Evolutionary conservation across 2,888 invertebrate genomes (phyloP), one percentile per base, ranked within the genome.

Genomic region (Colletes collaris): DNA sequence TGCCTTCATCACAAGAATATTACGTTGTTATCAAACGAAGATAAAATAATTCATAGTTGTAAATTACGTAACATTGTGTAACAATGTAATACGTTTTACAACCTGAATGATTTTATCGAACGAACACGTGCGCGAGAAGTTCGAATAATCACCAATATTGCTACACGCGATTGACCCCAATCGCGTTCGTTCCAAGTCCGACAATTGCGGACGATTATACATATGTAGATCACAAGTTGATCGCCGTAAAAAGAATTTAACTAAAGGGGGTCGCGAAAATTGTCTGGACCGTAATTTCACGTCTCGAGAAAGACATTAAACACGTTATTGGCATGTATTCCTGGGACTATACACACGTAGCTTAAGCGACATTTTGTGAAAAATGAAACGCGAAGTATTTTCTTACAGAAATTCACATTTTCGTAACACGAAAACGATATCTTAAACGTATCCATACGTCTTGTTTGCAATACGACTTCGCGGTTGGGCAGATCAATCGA

Each of bases 141-240:
- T 71, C 58, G 53, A 83, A 67, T 79, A 74, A 80, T 37, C 50
- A 40, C 13, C 74, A 72, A 77, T 75, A 78, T 63, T 64, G 64
- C 35, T 60, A 59, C 62, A 44, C 52, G 58, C 64, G 76, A 83
- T 85, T 85, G 60, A 79, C 79, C 75, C 71, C 79, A 75, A 81
- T 85, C 81, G 62, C 44, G 68, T 60, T 68, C 49, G 65, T 73
- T 68, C 27, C 74, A 63, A 76, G 72, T 60, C 67, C 40, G 58
- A 52, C 83, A 79, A 85, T 85, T 85, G 77, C 11, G 37, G 53
- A 72, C 49, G 75, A 75, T 83, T 72, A 70, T 65, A 50, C 53
- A 65, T 27, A 27, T 27, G 27, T 69, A 63, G 59, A 63, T 64
- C 67, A 58, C 56, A 44, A 66, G 11, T 65, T 60, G 60, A 71